These are phyloP conservation scores for Netelia melanura DNA, from an alignment of 2,888 invertebrate species.

Conservation along the genomic window DNA sequence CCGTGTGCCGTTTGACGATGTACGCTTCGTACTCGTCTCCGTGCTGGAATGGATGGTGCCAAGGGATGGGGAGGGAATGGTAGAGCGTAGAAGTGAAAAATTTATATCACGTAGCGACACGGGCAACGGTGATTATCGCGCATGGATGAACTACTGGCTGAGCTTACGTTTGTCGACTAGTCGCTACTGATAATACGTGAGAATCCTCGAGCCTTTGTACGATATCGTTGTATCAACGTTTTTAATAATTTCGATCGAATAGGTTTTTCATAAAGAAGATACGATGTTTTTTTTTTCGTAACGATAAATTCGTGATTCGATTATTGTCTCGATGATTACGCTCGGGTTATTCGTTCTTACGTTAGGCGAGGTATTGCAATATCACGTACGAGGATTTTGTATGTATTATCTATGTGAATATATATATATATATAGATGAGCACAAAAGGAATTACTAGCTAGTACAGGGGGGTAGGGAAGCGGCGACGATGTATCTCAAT, in stretches of 20 bases:
- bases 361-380: too few species aligned
- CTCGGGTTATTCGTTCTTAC: too few species aligned
- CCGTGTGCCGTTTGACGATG: constrained; percentile 26
- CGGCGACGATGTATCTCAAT: constrained; percentile 50
- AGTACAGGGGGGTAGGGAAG: neutral
- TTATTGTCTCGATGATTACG: too few species aligned
- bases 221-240: neutral
- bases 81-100: neutral
- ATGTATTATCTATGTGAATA: neutral
- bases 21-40: neutral
- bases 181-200: too few species aligned
- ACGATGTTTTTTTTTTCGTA: neutral
- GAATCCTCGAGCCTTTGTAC: neutral
- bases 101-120: neutral
- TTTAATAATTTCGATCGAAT: neutral
- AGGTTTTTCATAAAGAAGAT: neutral
- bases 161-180: neutral
- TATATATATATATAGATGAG: neutral
- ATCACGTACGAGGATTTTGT: too few species aligned
- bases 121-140: constrained; percentile 55
- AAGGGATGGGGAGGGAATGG: neutral
- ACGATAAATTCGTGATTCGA: neutral
- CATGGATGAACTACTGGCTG: constrained; percentile 15
- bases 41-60: neutral
- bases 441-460: neutral